phyloP scores from a whole-genome alignment of 2,113 vertebrate species.

The Ageneiosus marmoratus region DNA sequence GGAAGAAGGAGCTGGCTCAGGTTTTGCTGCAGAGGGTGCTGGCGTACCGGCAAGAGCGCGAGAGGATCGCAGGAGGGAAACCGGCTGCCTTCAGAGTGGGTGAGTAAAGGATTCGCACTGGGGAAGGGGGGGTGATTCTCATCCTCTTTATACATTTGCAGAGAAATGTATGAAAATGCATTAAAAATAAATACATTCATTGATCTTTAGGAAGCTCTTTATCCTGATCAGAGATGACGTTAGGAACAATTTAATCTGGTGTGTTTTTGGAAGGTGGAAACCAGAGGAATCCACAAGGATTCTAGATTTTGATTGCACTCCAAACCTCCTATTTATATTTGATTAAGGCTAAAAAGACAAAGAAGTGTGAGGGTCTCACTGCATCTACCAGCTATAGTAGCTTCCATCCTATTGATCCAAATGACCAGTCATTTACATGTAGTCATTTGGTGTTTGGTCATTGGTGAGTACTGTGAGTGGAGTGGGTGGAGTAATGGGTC shows the following conservation, averaged over 20 bases:
- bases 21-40: constrained; percentile 91
- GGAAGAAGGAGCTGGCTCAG: constrained; percentile 90
- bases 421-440: not conserved
- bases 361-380: not conserved
- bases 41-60: constrained; percentile 80
- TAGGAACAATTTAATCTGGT: too few species aligned
- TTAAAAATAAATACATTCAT: not conserved
- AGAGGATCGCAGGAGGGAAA: constrained; percentile 79
- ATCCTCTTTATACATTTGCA: too few species aligned
- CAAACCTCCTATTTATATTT: too few species aligned
- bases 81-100: constrained; percentile 95
- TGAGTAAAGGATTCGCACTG: constrained; percentile 63
- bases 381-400: not conserved
- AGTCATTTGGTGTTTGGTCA: too few species aligned
- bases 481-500: not conserved
- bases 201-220: not conserved
- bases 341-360: too few species aligned
- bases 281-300: not conserved
- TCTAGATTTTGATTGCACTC: too few species aligned
- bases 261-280: too few species aligned
- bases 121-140: too few species aligned
- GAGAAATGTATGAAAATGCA: not conserved
- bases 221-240: not conserved
- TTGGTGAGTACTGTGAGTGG: too few species aligned
- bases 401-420: not conserved